Conservation (phyloP, 1,140 invertebrate species). For the Stratiolaelaps scimitus region DNA sequence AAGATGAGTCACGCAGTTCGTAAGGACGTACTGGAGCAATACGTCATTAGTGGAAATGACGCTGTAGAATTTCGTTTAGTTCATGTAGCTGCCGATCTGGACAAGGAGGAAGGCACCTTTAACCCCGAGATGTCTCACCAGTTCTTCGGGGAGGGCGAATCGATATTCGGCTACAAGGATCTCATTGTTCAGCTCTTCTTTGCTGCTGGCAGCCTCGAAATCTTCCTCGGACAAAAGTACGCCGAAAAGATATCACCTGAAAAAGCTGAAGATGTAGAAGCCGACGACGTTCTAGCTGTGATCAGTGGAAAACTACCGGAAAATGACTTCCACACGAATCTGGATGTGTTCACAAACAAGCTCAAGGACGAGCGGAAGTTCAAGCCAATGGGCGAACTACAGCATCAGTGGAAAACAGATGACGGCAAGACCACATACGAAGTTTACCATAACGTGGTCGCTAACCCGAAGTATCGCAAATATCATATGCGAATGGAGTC, state of each 20-base stretch:
- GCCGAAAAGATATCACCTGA: conserved; percentile 49
- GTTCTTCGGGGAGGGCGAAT: conserved; percentile 79
- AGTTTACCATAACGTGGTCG: conserved; percentile 60
- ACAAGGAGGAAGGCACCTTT: conserved; percentile 56
- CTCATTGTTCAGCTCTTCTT: conserved; percentile 66
- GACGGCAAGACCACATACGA: conserved; percentile 51
- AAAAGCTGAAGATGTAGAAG: conserved; percentile 42
- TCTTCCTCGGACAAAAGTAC: conserved; percentile 56
- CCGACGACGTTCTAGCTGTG: conserved; percentile 65
- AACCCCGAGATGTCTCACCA: conserved; percentile 83
- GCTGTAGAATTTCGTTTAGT: conserved; percentile 42
- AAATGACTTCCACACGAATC: conserved; percentile 51
- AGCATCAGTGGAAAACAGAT: conserved; percentile 45
- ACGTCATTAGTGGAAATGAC: conserved; percentile 33
- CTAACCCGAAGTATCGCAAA: conserved; percentile 55
- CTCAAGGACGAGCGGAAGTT: conserved; percentile 55
- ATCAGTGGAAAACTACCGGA: conserved; percentile 46
- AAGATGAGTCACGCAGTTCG: conserved; percentile 11
- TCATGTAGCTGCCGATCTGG: conserved; percentile 52
- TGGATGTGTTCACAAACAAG: conserved; percentile 56
- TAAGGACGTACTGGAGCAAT: conserved; percentile 10
- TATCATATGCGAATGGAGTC: conserved; percentile 76
- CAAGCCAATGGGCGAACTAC: conserved; percentile 54
- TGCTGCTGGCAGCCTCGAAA: conserved; percentile 60
- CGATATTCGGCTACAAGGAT: conserved; percentile 81